Evolutionary conservation across 2,888 invertebrate species (phyloP).

Genomic region (Pomacea canaliculata): DNA sequence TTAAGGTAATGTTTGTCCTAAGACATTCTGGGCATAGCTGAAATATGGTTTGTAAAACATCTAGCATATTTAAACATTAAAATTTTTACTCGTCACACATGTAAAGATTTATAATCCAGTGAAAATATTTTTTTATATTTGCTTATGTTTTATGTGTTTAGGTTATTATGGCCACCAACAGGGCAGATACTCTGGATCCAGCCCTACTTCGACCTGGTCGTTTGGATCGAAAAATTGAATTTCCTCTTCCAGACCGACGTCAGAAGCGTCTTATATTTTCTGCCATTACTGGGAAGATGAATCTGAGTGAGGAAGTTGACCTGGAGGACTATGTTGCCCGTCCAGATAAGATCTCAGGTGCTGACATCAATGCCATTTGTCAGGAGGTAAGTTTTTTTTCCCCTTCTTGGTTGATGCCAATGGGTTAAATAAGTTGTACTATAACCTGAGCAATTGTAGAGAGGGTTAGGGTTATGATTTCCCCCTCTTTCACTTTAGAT

Average conservation of each 20-base stretch:
- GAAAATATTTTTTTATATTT: too few species aligned
- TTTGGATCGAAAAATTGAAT: slow-evolving; percentile 98
- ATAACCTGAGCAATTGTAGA: too few species aligned
- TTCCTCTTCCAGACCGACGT: slow-evolving; percentile 92
- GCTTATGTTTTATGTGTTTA: slow-evolving; percentile 50
- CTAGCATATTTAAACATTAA: background rate
- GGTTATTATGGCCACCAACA: slow-evolving; percentile 95
- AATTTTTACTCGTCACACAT: too few species aligned
- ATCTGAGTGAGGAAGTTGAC: slow-evolving; percentile 93
- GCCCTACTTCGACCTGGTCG: slow-evolving; percentile 94
- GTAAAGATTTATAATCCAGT: too few species aligned
- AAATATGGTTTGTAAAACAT: background rate
- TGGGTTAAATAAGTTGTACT: too few species aligned
- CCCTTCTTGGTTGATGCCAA: too few species aligned
- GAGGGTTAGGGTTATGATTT: too few species aligned
- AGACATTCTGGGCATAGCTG: background rate
- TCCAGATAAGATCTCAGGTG: slow-evolving; percentile 98
- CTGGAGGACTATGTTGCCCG: slow-evolving; percentile 98
- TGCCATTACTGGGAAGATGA: slow-evolving; percentile 84
- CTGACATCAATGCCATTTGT: slow-evolving; percentile 99
- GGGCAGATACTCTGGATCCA: slow-evolving; percentile 99
- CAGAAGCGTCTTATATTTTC: slow-evolving; percentile 96
- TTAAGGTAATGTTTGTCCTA: slow-evolving; percentile 78
- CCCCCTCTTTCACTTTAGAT: too few species aligned
- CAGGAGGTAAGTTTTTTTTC: slow-evolving; percentile 81